These are phyloP conservation scores for Lipotes vexillifer DNA, from an alignment of 2,113 vertebrate genomes.

Conservation along the genomic window DNA sequence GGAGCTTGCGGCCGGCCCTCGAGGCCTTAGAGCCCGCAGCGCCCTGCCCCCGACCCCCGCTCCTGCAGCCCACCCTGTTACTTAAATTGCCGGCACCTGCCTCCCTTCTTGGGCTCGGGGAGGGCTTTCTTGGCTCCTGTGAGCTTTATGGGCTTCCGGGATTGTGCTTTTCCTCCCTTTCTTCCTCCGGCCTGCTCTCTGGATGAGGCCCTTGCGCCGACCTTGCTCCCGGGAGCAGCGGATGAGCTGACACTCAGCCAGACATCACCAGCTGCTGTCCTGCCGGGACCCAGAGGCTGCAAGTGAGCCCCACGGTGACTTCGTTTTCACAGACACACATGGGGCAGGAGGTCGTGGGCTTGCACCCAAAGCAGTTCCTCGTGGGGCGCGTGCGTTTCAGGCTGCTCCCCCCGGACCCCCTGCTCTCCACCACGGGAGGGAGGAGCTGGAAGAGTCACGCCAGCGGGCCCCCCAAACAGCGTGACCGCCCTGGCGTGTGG, in stretches of 20 bases:
- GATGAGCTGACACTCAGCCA: neutral
- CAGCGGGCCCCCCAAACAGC: neutral
- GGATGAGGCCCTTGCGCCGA: neutral
- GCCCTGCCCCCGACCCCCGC: neutral
- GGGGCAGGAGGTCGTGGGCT: rapidly evolving
- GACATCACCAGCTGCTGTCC: neutral
- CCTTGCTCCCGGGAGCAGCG: neutral
- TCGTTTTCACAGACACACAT: rapidly evolving
- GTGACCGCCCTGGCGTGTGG: neutral
- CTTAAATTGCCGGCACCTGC: too few relatives aligned
- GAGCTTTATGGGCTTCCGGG: neutral
- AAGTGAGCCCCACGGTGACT: neutral
- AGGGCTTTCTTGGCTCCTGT: neutral
- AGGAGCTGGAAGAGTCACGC: neutral
- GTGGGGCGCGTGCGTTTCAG: neutral
- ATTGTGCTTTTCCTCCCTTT: neutral
- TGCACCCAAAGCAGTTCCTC: neutral
- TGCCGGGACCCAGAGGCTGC: rapidly evolving
- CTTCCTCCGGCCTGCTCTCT: neutral
- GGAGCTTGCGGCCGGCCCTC: rapidly evolving
- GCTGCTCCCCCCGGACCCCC: rapidly evolving
- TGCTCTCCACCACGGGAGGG: neutral
- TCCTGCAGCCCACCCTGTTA: neutral
- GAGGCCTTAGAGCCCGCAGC: neutral
- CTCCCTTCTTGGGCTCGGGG: neutral